Conservation (phyloP, 2,888 invertebrate species). For the Cataglyphis rosenhaueri region DNA sequence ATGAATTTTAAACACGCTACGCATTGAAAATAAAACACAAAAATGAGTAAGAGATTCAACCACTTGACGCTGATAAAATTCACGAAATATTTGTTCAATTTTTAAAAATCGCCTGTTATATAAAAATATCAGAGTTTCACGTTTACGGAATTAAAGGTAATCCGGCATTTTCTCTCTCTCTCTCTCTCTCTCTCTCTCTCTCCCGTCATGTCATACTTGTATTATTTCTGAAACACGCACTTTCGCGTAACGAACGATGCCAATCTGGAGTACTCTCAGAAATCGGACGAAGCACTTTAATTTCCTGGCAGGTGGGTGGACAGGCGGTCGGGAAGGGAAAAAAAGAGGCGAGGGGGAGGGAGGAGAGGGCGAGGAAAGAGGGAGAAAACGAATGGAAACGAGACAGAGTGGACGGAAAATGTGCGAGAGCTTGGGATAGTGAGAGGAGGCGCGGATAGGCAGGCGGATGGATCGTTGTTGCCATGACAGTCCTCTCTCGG, state of each 20-base stretch:
- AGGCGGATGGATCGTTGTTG: conserved; percentile 75
- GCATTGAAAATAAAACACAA: not conserved
- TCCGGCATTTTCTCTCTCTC: not conserved
- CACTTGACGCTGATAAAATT: too few relatives aligned
- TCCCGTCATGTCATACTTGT: not conserved
- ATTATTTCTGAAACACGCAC: conserved; percentile 32
- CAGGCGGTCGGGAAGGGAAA: conserved; percentile 16
- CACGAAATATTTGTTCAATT: not conserved
- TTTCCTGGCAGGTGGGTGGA: conserved; percentile 37
- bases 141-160: not conserved
- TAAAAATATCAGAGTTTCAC: conserved; percentile 11
- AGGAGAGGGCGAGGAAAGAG: conserved; percentile 38
- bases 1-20: not conserved
- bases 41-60: not conserved
- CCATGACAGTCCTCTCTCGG: conserved; percentile 72
- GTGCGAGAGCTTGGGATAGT: conserved; percentile 52
- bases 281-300: conserved; percentile 51
- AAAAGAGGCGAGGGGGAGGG: conserved; percentile 15
- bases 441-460: conserved; percentile 57
- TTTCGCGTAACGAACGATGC: conserved; percentile 38
- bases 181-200: not conserved
- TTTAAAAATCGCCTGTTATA: not conserved
- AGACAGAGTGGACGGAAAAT: conserved; percentile 56
- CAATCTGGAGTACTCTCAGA: conserved; percentile 33
- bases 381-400: conserved; percentile 33